phyloP scores from a whole-genome alignment of 2,888 invertebrate genomes.

The Cordilura impudica region DNA sequence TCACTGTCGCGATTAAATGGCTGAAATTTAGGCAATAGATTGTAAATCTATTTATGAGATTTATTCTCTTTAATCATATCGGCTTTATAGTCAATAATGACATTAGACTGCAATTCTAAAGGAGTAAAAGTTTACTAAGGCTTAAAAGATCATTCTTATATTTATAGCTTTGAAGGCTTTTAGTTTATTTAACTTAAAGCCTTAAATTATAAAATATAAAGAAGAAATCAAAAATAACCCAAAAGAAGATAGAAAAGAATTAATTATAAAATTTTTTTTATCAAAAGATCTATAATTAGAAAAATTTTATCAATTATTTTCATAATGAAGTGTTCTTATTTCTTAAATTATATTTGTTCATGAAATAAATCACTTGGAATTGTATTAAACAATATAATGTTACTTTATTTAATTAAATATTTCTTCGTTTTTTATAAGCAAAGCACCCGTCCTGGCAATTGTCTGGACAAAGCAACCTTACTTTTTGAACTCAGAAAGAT shows the following conservation, averaged over 20 bases:
- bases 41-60: constrained; percentile 83
- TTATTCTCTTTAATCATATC: constrained; percentile 79
- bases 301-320: constrained; percentile 78
- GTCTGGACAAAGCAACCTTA: too few species aligned
- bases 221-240: constrained; percentile 69
- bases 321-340: too few species aligned
- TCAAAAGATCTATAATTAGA: constrained; percentile 74
- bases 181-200: constrained; percentile 82
- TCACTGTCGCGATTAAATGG: constrained; percentile 84
- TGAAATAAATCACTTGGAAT: too few species aligned
- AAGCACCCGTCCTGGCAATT: too few species aligned
- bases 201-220: constrained; percentile 66
- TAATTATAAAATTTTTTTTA: constrained; percentile 66
- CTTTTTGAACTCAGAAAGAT: too few species aligned
- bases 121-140: constrained; percentile 78
- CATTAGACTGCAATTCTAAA: constrained; percentile 83
- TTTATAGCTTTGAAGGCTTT: constrained; percentile 83
- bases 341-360: too few species aligned
- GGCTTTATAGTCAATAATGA: constrained; percentile 77
- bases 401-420: too few species aligned
- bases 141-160: constrained; percentile 79
- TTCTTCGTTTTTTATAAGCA: too few species aligned
- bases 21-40: constrained; percentile 82
- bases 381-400: too few species aligned
- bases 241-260: constrained; percentile 69